Percentiles rank a stretch among this genome's conserved stretches.
phyloP scores from a whole-genome alignment of 2,113 vertebrate species.

The Mus spicilegus region DNA sequence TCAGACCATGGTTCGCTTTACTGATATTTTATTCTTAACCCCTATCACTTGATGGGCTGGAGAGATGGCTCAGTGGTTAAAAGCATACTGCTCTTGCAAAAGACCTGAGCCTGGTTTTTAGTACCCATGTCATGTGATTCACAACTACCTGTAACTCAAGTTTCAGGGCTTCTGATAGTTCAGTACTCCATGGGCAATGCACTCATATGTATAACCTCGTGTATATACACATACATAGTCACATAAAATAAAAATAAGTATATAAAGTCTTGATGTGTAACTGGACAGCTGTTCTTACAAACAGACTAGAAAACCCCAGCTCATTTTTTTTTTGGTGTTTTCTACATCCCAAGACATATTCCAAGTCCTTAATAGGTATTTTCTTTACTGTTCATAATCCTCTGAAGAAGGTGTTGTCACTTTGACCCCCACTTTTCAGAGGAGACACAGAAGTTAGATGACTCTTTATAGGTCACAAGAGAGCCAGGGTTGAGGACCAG shows the following conservation, averaged over 20 bases:
- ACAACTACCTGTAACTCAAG: background rate
- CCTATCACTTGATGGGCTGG: background rate
- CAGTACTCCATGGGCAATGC: too few relatives aligned
- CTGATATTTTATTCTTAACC: background rate
- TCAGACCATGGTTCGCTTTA: background rate
- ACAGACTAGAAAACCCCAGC: background rate
- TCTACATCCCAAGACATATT: background rate
- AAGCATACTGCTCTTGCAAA: background rate
- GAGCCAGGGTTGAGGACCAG: background rate
- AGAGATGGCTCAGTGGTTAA: background rate
- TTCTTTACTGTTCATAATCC: background rate
- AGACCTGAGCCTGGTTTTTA: background rate
- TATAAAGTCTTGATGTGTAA: background rate
- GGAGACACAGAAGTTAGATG: background rate
- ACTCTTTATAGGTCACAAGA: background rate
- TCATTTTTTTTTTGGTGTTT: background rate
- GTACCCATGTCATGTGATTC: background rate
- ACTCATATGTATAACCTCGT: background rate
- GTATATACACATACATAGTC: too few relatives aligned
- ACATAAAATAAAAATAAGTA: background rate
- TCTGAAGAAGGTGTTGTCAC: background rate
- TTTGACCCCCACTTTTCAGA: background rate
- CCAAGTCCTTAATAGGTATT: background rate
- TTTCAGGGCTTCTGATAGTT: background rate
- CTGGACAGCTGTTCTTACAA: background rate